Percentiles rank a stretch among this genome's conserved stretches.
Evolutionary conservation across 2,888 invertebrate species (phyloP).

Genomic region (Eurytoma adleriae): DNA sequence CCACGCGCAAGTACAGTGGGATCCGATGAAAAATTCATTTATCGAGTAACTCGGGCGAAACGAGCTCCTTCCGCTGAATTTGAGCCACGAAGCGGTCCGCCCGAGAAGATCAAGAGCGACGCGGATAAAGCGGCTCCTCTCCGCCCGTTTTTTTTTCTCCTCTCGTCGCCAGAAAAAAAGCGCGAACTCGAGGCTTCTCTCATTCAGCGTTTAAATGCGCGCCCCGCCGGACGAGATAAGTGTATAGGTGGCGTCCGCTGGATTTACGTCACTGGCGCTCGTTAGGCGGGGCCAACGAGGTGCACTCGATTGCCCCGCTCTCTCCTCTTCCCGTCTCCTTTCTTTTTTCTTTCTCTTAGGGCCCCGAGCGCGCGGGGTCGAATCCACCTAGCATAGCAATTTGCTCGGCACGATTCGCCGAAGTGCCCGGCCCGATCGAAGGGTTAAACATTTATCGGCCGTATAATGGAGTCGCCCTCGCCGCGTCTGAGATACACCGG

Average conservation of each 20-base stretch:
- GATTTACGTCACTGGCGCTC: conserved; percentile 24
- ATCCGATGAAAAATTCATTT: conserved; percentile 34
- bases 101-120: background rate
- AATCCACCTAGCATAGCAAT: conserved; percentile 30
- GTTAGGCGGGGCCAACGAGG: conserved; percentile 6
- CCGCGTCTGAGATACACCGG: too few species aligned
- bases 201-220: conserved; percentile 23
- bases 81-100: background rate
- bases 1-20: too few species aligned
- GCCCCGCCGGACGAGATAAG: background rate
- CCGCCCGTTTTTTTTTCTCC: background rate
- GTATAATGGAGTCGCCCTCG: background rate
- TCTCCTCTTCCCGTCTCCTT: background rate
- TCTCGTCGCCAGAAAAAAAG: background rate
- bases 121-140: background rate
- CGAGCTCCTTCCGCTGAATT: background rate
- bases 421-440: conserved; percentile 7
- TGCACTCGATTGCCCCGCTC: background rate
- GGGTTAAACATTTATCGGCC: background rate
- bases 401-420: conserved; percentile 27
- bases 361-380: too few species aligned
- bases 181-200: background rate
- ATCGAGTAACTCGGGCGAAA: conserved; percentile 20
- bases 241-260: background rate
- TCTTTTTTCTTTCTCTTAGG: background rate